Conservation (phyloP, 2,888 invertebrate species). For the Carabus problematicus region DNA sequence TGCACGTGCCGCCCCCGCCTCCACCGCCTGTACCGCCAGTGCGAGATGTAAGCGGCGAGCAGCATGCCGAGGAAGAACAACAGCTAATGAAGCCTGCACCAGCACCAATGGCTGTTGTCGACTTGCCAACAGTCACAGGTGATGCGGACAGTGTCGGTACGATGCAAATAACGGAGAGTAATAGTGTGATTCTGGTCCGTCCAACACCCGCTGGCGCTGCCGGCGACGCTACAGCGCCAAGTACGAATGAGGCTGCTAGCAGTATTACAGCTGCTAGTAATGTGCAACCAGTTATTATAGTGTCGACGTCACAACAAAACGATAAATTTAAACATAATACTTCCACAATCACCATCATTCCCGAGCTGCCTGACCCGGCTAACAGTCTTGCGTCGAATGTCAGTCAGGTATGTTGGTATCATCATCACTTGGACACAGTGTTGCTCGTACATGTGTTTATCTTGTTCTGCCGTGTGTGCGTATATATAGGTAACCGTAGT, state of each 20-base stretch:
- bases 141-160: background rate
- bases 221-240: constrained; percentile 10
- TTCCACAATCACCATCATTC: constrained; percentile 62
- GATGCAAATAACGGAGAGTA: constrained; percentile 17
- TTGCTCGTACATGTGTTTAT: background rate
- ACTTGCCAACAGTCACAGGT: background rate
- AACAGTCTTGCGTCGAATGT: constrained; percentile 78
- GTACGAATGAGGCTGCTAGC: constrained; percentile 46
- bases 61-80: constrained; percentile 29
- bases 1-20: constrained; percentile 48
- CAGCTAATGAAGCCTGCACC: constrained; percentile 17
- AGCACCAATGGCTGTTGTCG: background rate
- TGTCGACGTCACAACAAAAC: constrained; percentile 52
- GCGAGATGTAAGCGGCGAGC: constrained; percentile 51
- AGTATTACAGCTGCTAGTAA: constrained; percentile 52
- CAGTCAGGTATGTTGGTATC: constrained; percentile 66
- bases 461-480: no score
- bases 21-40: constrained; percentile 49
- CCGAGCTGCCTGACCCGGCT: constrained; percentile 66
- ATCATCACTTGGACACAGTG: background rate
- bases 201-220: constrained; percentile 5
- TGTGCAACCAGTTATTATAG: constrained; percentile 53
- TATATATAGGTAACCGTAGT: constrained; percentile 76
- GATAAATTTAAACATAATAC: constrained; percentile 59
- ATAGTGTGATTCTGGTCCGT: constrained; percentile 34